Base-by-base conservation (phyloP, 2,113 vertebrate species). In the Shinisaurus crocodilurus region DNA sequence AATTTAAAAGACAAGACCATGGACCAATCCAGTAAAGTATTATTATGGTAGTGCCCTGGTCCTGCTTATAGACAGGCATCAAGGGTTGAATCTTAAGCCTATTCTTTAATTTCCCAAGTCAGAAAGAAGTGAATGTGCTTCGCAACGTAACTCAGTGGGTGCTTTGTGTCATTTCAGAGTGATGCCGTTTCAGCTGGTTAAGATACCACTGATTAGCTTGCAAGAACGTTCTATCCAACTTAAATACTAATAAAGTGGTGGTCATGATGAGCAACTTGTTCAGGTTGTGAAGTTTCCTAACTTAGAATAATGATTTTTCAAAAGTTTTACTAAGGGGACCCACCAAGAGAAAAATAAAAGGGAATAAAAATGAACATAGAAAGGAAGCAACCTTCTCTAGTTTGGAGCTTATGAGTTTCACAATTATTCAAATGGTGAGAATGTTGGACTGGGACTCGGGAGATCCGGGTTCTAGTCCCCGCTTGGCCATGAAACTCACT, bases 11-110 rank as follows among this genome's bases (percentile, higher is more conserved):
- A 12, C 50, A 54, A 54, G 60, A 86, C 34, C 81, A 5, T 18
- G 40, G 54, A 45, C 90, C 91, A 94, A 81, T 29, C 50, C 57
- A 34, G 25, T 63, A 23, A 13, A 82, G 40, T 88, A 54, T 88
- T 3, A 32, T 25, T 79, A 6, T 23, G 75, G 37, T 29, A 85
- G 9, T 85, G n/a, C 3, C 84, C n/a, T 79, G 27, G n/a, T n/a
- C n/a, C n/a, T n/a, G n/a, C n/a, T n/a, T n/a, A n/a, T n/a, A n/a
- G 63, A 60, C n/a, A 90, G 60, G 79, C 57, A 94, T 77, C 48
- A 89, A 75, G 10, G 25, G 54, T 69, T 69, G 23, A 81, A 54
- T 80, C 45, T n/a, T 70, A 70, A 23, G 50, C 54, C 57, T 40
- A 34, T 67, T 8, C 18, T 89, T 85, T 87, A 75, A 79, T 2